These are phyloP conservation scores for Pseudochromis fuscus DNA, from an alignment of 2,797 vertebrate genomes.

Conservation along the genomic window DNA sequence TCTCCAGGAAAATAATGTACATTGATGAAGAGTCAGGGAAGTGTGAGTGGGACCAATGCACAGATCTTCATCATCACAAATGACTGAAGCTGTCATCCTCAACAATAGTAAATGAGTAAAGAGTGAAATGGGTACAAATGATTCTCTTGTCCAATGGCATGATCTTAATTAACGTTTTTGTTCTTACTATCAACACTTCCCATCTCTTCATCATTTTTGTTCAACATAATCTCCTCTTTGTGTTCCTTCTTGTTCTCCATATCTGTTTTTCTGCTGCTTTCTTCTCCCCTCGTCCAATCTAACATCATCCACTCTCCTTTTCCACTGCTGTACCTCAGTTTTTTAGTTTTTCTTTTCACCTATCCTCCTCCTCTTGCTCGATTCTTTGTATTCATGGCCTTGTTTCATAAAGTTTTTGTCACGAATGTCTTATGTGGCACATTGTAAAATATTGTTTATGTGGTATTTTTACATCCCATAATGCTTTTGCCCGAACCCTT, in stretches of 20 bases:
- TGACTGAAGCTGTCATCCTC: slow-evolving; percentile 15
- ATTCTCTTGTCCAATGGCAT: slow-evolving; percentile 8
- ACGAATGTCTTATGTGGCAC: slow-evolving; percentile 9
- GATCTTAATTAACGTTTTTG: no score
- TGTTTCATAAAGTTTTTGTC: no score
- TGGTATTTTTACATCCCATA: no score
- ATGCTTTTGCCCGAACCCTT: no score
- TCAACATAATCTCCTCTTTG: background rate
- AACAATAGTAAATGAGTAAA: slow-evolving; percentile 24
- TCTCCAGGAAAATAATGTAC: no score
- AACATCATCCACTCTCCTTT: background rate
- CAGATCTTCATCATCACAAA: background rate
- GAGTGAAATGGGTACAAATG: slow-evolving; percentile 14
- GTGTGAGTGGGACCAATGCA: background rate
- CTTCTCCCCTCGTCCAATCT: background rate
- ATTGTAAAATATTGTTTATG: no score
- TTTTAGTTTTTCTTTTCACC: background rate
- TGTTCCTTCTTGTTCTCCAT: background rate
- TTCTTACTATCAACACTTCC: background rate
- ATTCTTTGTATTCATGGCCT: background rate
- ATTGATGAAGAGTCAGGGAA: no score
- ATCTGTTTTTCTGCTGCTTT: background rate
- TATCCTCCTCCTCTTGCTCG: background rate
- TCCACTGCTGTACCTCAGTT: background rate
- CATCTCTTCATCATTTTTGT: background rate